Evolutionary conservation across 2,113 vertebrate species (phyloP).

Genomic region (Triplophysa tibetana): DNA sequence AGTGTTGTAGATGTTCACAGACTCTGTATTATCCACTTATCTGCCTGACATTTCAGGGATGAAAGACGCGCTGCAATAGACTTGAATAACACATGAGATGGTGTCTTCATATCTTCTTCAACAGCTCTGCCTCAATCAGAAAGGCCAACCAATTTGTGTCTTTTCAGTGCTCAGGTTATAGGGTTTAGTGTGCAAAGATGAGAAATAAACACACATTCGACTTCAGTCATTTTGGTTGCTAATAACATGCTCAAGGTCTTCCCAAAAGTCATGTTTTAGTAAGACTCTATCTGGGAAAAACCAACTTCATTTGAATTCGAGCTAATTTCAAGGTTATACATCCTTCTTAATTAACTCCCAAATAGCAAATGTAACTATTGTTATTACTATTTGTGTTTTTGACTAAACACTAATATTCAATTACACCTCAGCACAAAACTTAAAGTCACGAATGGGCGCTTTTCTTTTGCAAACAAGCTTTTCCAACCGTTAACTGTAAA

Average conservation of each 20-base stretch:
- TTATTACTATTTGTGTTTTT: no score
- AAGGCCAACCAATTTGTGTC: constrained; percentile 23
- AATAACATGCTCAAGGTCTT: constrained; percentile 10
- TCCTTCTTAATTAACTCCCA: no score
- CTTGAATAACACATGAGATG: constrained; percentile 22
- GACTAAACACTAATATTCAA: no score
- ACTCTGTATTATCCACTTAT: constrained; percentile 30
- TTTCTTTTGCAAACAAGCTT: background rate
- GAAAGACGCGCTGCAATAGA: constrained; percentile 30
- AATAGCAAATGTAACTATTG: no score
- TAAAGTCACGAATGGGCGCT: background rate
- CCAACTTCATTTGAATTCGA: background rate
- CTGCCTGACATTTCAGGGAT: constrained; percentile 39
- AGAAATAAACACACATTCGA: constrained; percentile 12
- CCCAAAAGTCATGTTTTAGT: background rate
- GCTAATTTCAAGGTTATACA: background rate
- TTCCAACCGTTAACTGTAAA: background rate
- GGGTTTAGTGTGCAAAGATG: background rate
- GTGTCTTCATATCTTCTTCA: constrained; percentile 29
- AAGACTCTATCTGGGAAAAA: background rate
- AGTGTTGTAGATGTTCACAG: constrained; percentile 22
- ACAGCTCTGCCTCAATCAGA: constrained; percentile 16
- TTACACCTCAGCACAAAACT: background rate
- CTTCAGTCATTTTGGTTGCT: constrained; percentile 11
- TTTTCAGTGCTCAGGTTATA: constrained; percentile 17